Conservation (phyloP, 2,113 vertebrate species). For the Neogobius melanostomus region DNA sequence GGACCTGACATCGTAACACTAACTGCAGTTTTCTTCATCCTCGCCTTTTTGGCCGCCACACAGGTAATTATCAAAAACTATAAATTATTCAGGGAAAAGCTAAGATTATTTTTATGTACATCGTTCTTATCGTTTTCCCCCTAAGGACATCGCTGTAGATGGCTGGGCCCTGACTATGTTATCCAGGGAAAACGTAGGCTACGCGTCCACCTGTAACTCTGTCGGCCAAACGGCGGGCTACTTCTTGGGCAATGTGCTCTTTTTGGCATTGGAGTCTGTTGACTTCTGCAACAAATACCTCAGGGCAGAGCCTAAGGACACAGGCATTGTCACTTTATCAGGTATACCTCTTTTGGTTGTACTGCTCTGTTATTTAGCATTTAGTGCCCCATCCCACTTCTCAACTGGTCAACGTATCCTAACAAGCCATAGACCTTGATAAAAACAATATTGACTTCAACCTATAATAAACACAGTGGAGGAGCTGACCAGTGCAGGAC, state of each 20-base stretch:
- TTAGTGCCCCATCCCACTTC: no score
- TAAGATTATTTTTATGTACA: not conserved
- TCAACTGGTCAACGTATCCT: no score
- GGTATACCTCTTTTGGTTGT: constrained; percentile 71
- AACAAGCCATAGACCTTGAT: no score
- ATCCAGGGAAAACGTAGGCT: constrained; percentile 94
- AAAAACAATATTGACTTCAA: no score
- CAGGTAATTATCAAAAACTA: constrained; percentile 68
- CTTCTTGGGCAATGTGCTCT: constrained; percentile 96
- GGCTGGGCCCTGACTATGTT: constrained; percentile 98
- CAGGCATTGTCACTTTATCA: constrained; percentile 90
- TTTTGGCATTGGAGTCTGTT: constrained; percentile 92
- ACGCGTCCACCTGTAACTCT: constrained; percentile 97
- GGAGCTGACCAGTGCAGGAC: no score
- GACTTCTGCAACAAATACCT: constrained; percentile 98
- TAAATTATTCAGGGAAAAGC: not conserved
- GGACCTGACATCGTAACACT: constrained; percentile 83
- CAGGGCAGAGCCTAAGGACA: constrained; percentile 83
- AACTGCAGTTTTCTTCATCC: constrained; percentile 90
- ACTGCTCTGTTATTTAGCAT: no score
- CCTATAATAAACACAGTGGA: no score
- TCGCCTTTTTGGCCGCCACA: constrained; percentile 96
- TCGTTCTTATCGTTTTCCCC: constrained; percentile 1
- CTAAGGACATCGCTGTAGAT: constrained; percentile 91
- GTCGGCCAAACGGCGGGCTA: constrained; percentile 97